Base-by-base conservation (phyloP, 2,113 vertebrate genomes). In the Etheostoma cragini region DNA sequence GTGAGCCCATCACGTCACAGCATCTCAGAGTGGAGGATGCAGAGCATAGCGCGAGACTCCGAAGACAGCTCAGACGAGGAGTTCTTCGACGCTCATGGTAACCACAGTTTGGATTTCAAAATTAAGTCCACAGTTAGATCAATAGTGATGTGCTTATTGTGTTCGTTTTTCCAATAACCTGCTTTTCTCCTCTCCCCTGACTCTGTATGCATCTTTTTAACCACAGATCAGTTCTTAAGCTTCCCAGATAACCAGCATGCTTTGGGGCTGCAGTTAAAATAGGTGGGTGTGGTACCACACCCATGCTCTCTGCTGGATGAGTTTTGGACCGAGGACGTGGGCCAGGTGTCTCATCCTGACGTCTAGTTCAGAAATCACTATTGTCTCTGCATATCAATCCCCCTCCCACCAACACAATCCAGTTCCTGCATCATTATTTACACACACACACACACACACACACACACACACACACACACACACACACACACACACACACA, bases 41-140 rank as follows among this genome's bases (percentile, higher is more conserved):
- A 99, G 95, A 99, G 98, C 85, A 99, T 99, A 15, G 98, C 97
- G 45, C 93, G 97, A 64, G 97, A 99, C 92, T 99, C 98, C 0
- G 98, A 99, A 0, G 97, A 98, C 89, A 97, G 97, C 94, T 97
- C 97, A 0, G 98, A 98, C 0, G 98, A 99, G 15, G 97, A 99
- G 93, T 99, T 98, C 95, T 99, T 99, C n/a, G 98, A 99, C 61
- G 97, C 98, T 19, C 94, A 98, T 17, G 98, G 97, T 98, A 97
- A 47, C 69, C 15, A 6, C 61, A 24, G 16, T 22, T 83, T 47
- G 22, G 7, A 65, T 60, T 74, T 42, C 14, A 16, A 53, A 61
- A 56, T 49, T 46, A 35, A 72, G 33, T 68, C 30, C 22, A 47
- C 30, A 19, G 53, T 65, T 63, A 11, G 56, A 56, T 52, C n/a